Conservation (phyloP, 1,140 invertebrate species). For the Zeugodacus cucurbitae region DNA sequence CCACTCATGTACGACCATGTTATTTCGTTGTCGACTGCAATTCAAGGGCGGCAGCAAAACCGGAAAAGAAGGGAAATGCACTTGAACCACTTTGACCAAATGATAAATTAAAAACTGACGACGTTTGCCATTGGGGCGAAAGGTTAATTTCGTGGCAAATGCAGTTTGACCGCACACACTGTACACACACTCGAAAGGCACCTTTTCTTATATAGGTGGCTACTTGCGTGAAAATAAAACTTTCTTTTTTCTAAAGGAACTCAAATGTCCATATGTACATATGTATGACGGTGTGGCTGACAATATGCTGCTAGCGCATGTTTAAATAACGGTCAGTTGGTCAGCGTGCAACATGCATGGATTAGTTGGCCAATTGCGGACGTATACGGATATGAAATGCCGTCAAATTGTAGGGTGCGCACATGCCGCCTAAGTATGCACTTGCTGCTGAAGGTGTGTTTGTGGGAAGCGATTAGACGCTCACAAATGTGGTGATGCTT, state of each 20-base stretch:
- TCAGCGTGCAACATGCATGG: slow-evolving; percentile 13
- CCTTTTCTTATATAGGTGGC: too few species aligned
- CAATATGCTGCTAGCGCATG: neutral
- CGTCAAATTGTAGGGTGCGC: slow-evolving; percentile 13
- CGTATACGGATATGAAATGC: neutral
- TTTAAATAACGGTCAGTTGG: neutral
- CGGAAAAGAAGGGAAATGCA: slow-evolving; percentile 37
- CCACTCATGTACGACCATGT: neutral
- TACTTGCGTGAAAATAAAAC: neutral
- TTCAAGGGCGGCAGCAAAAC: neutral
- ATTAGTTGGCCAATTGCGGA: neutral
- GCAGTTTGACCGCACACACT: neutral
- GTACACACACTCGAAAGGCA: too few species aligned
- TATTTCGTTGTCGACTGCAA: neutral
- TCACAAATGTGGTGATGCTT: neutral
- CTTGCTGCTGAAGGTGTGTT: neutral
- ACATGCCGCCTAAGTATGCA: neutral
- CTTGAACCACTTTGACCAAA: slow-evolving; percentile 40
- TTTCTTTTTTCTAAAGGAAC: neutral
- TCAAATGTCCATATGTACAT: too few species aligned
- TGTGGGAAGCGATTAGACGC: neutral
- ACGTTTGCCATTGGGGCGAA: slow-evolving; percentile 36
- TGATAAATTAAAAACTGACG: slow-evolving; percentile 40
- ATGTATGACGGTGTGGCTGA: too few species aligned
- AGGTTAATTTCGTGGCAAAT: slow-evolving; percentile 36